Evolutionary conservation across 2,888 invertebrate species (phyloP).

Genomic region (Ceramica pisi): DNA sequence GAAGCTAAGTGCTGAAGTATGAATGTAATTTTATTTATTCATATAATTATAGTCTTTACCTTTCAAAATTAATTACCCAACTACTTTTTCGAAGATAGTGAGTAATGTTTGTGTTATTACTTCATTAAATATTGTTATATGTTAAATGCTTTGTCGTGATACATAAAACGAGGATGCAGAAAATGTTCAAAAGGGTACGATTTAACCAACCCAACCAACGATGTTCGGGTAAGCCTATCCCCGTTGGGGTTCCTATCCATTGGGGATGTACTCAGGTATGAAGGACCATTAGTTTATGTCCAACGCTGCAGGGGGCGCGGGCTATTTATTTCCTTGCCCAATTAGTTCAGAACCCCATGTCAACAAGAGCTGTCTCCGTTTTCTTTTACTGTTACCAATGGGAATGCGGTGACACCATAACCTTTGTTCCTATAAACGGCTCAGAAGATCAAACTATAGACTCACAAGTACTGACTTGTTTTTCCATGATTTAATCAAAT

Average conservation of each 20-base stretch:
- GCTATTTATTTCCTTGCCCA: slow-evolving; percentile 48
- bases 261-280: slow-evolving; percentile 4
- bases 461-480: neutral
- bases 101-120: too few species aligned
- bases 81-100: too few species aligned
- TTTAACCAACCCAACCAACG: too few species aligned
- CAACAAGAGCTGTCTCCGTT: slow-evolving; percentile 37
- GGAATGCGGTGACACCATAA: neutral
- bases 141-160: too few species aligned
- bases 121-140: too few species aligned
- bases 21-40: too few species aligned
- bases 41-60: too few species aligned
- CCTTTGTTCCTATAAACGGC: neutral
- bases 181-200: too few species aligned
- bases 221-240: neutral
- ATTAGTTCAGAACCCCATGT: slow-evolving; percentile 46
- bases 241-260: neutral
- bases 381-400: slow-evolving; percentile 9
- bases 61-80: too few species aligned
- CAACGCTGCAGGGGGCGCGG: neutral
- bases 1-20: too few species aligned
- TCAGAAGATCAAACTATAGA: neutral
- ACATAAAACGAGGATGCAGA: too few species aligned
- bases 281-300: slow-evolving; percentile 39
- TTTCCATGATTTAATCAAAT: neutral